Evolutionary conservation across 1,140 invertebrate species (phyloP), one percentile per base, ranked within the genome.

Genomic region (Prorops nasuta): DNA sequence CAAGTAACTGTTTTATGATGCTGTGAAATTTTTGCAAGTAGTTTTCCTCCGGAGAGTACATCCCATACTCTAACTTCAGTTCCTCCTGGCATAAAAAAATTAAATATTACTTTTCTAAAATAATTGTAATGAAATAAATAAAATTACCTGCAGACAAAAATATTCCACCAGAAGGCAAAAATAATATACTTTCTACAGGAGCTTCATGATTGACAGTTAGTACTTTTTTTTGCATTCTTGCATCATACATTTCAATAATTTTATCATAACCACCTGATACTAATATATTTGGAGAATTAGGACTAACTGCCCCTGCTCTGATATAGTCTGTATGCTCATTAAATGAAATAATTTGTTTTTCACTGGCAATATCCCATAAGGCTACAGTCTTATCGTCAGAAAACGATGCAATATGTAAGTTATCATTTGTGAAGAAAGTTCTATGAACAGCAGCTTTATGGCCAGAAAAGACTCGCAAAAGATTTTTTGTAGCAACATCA

Each of bases 1-100:
- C 87, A 88, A 2, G 93, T 97, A 1, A 98, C 85, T 1, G 94
- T 96, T 81, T 98, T 98, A 68, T 98, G 93, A 74, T 98, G 89
- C 67, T 91, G 85, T 34, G 86, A 85, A 60, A 94, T 81, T 72
- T 84, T 85, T 9, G 88, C 84, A 8, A 97, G 68, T 45, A 96
- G 73, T 71, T 88, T 88, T 6, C 94, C 93, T 43, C 90, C 90
- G 51, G 88, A 83, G 31, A 96, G 80, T 36, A 88, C 84, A 77
- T 98, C 95, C 94, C 94, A 98, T 9, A 98, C 87, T 77, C 89
- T 89, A 1, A 98, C 86, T 75, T 92, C 88, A 24, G 88, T 94
- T 9, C 93, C 94, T 65, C 96, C 87, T 85, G 54, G 46, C 57
- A 31, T 40, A 45, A 48, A 32, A 35, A 41, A 16, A 32, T 15